These are phyloP conservation scores for Xanthia togata DNA, from an alignment of 2,888 invertebrate species.

Conservation along the genomic window DNA sequence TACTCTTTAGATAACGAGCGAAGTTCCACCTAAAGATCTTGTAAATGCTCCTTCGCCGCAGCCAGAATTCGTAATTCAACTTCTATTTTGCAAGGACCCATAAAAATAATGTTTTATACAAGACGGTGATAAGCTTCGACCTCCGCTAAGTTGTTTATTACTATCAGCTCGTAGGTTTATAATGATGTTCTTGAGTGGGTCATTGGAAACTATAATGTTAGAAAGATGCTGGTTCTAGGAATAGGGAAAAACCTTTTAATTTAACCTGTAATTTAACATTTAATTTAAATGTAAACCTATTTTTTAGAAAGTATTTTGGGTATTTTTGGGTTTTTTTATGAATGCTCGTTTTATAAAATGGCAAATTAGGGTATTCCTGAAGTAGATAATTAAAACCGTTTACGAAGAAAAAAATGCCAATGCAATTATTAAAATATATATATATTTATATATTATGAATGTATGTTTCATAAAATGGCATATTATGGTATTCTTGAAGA, in stretches of 20 bases:
- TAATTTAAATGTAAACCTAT: no score
- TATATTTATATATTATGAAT: no score
- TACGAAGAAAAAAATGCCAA: background rate
- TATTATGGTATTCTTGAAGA: no score
- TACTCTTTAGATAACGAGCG: slow-evolving; percentile 73
- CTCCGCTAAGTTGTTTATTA: slow-evolving; percentile 51
- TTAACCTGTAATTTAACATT: no score
- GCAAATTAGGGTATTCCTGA: no score
- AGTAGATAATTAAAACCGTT: background rate
- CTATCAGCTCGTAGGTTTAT: slow-evolving; percentile 39
- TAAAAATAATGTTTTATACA: slow-evolving; percentile 69
- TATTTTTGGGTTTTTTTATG: background rate
- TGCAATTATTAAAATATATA: no score
- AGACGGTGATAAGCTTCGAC: slow-evolving; percentile 62
- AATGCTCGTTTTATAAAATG: background rate
- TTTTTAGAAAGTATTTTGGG: no score
- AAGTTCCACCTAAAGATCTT: slow-evolving; percentile 75
- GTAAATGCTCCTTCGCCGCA: slow-evolving; percentile 73
- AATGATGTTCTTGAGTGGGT: slow-evolving; percentile 10
- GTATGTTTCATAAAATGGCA: background rate
- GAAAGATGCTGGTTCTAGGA: background rate
- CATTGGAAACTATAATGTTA: background rate
- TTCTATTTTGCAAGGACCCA: slow-evolving; percentile 68
- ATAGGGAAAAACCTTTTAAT: background rate
- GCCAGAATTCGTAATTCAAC: slow-evolving; percentile 74